A percentile compares a stretch with the other conserved stretches of the same genome.
Conservation (phyloP, 2,797 vertebrate species). For the Hozukius guyotensis region DNA sequence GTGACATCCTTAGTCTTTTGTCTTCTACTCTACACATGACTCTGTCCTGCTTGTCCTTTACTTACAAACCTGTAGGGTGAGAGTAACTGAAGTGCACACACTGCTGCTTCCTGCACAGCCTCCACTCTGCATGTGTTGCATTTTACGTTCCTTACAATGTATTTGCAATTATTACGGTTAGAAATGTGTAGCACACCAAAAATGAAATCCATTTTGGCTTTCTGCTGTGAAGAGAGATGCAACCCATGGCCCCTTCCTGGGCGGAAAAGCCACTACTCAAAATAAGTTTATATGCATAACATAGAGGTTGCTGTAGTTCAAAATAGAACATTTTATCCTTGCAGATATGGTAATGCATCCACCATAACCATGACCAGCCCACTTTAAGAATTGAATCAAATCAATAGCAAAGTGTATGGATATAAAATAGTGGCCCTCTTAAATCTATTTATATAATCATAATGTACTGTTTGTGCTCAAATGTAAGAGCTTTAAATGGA, state of each 20-base stretch:
- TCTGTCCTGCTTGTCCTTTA: not conserved
- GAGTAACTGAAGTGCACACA: not conserved
- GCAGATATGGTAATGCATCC: conserved; percentile 1
- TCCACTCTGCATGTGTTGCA: not conserved
- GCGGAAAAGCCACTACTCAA: not conserved
- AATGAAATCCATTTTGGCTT: not conserved
- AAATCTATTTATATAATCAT: not conserved
- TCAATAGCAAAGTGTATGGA: not conserved
- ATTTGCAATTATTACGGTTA: conserved; percentile 2
- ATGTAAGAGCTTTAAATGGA: not conserved
- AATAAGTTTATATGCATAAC: not conserved
- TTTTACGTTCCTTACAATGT: not conserved
- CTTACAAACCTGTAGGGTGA: not conserved
- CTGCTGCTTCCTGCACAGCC: not conserved
- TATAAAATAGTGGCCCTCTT: not conserved
- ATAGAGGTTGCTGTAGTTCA: not conserved
- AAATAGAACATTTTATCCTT: not conserved
- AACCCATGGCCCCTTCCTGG: not conserved
- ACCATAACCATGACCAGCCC: not conserved
- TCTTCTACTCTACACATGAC: too few species aligned
- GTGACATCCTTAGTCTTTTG: too few species aligned
- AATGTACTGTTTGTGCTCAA: not conserved
- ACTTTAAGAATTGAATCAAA: not conserved
- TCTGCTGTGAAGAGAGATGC: not conserved
- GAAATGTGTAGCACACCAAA: not conserved